These are phyloP conservation scores for Mellilla xanthometata DNA, from an alignment of 2,888 invertebrate species.

Conservation along the genomic window DNA sequence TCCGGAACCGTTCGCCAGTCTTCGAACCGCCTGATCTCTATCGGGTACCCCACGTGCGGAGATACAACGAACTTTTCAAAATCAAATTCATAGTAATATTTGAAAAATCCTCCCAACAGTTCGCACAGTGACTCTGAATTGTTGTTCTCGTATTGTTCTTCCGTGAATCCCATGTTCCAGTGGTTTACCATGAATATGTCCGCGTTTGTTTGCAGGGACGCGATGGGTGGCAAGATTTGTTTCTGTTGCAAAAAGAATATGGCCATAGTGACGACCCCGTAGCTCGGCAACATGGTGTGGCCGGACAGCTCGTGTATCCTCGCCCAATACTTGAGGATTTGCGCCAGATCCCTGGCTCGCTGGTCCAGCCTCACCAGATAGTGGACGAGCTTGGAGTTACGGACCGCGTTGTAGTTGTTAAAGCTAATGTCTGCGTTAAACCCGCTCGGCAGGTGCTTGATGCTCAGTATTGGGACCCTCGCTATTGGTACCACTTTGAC, in stretches of 20 bases:
- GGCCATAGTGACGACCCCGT: constrained; percentile 18
- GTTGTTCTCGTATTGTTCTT: neutral
- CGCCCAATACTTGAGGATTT: constrained; percentile 15
- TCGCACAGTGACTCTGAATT: constrained; percentile 1
- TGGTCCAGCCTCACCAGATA: constrained; percentile 10
- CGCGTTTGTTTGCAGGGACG: constrained; percentile 12
- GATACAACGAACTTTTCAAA: constrained; percentile 7
- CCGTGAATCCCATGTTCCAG: neutral
- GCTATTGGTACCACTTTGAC: neutral
- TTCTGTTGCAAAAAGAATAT: constrained; percentile 36
- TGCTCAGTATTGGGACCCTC: neutral
- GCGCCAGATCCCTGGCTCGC: constrained; percentile 1
- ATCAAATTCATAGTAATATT: constrained; percentile 12
- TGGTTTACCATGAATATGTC: neutral
- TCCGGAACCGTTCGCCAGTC: neutral
- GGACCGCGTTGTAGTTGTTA: constrained; percentile 1
- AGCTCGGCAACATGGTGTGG: constrained; percentile 7
- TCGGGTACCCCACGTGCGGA: constrained; percentile 7
- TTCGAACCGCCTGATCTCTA: neutral
- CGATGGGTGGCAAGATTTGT: constrained; percentile 16
- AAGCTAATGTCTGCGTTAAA: constrained; percentile 7
- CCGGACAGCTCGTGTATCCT: constrained; percentile 3
- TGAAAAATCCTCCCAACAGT: constrained; percentile 16
- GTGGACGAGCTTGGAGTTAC: constrained; percentile 1
- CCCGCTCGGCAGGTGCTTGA: constrained; percentile 7